A percentile compares a stretch with the other conserved stretches of the same genome.
These are phyloP conservation scores for Pachyrhynchus sulphureomaculatus DNA, from an alignment of 1,140 invertebrate genomes.

Conservation along the genomic window DNA sequence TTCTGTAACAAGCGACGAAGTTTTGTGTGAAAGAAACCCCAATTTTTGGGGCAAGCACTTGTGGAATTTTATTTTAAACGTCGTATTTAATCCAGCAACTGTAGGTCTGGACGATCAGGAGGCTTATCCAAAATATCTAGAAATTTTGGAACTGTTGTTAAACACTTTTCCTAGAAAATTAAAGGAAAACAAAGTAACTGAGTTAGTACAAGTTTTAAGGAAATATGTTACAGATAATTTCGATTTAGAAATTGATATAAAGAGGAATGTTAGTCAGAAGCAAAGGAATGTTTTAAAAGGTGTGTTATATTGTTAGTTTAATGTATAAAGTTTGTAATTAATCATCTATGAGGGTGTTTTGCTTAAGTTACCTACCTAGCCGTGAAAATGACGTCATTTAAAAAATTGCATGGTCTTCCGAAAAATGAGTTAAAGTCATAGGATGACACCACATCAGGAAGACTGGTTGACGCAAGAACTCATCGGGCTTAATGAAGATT, in stretches of 20 bases:
- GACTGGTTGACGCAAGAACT: too few species aligned
- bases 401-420: too few species aligned
- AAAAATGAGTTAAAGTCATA: too few species aligned
- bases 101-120: conserved; percentile 29
- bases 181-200: neutral
- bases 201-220: conserved; percentile 12
- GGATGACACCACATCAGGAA: too few species aligned
- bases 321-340: too few species aligned
- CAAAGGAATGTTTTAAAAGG: conserved; percentile 35
- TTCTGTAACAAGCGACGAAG: conserved; percentile 12
- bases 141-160: conserved; percentile 16
- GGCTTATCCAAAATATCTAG: neutral
- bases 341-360: too few species aligned
- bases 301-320: neutral
- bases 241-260: conserved; percentile 29
- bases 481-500: too few species aligned
- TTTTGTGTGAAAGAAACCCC: conserved; percentile 5
- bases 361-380: too few species aligned
- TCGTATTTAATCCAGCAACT: conserved; percentile 22
- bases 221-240: conserved; percentile 23
- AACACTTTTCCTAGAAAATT: conserved; percentile 32
- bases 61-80: conserved; percentile 29
- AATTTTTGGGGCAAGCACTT: conserved; percentile 25
- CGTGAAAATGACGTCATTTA: too few species aligned
- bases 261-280: conserved; percentile 20